Evolutionary conservation across 2,888 invertebrate genomes (phyloP), one percentile per base, ranked within the genome.

Genomic region (Diabrotica balteata): DNA sequence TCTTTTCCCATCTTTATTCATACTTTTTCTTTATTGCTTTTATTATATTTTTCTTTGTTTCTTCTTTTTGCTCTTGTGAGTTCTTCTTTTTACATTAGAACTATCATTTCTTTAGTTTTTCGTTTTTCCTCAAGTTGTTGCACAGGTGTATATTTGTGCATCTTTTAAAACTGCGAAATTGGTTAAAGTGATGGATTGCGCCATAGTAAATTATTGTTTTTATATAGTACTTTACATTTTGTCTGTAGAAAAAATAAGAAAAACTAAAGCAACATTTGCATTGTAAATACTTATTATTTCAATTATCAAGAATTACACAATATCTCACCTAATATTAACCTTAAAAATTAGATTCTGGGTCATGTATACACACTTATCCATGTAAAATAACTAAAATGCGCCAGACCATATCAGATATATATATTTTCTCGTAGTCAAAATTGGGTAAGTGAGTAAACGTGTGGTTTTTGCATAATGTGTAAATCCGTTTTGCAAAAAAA

Each of bases 351-450:
- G n/a, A 54, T 54, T 54, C 54, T 54, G 54, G 54, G 54, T 54
- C 54, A 43, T 4, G 4, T 54, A n/a, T 54, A 42, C 42, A 43
- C 42, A 54, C 43, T 43, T 54, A 54, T 54, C 43, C 42, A 54
- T n/a, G 32, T 22, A 52, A 32, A 58, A 32, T 60, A 60, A 43
- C 49, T 49, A 43, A 52, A 52, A 53, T 51, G 7, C 44, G 51
- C n/a, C 45, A 61, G 52, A 61, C 61, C 61, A 45, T 52, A 52
- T 8, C 60, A 42, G 44, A 52, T 8, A 61, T 32, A 32, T 9
- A 50, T 45, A 50, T 5, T 59, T 59, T 3, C 17, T 32, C 47
- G n/a, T 47, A 52, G 32, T 43, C 45, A 61, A 61, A 61, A 61
- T 17, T 61, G 52, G 61, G 52, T 44, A 60, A 52, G 60, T 17